phyloP scores from a whole-genome alignment of 1,140 invertebrate species.

The Drosophila mojavensis region DNA sequence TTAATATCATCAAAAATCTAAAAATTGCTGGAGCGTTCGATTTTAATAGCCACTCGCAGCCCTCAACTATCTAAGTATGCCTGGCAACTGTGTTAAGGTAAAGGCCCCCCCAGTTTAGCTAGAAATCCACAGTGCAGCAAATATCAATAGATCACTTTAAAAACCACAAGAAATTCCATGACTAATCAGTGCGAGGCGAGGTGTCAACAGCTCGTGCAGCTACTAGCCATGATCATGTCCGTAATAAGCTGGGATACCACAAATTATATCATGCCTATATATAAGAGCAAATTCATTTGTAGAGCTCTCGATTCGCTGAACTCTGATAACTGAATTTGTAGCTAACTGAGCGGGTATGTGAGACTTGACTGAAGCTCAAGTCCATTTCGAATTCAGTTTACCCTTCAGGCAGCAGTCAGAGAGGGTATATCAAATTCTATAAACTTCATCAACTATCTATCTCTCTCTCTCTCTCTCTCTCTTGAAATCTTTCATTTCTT shows the following conservation, averaged over 20 bases:
- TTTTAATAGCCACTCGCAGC: constrained; percentile 48
- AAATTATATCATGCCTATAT: constrained; percentile 53
- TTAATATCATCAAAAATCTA: constrained; percentile 57
- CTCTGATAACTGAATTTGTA: background rate
- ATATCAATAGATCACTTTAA: constrained; percentile 19
- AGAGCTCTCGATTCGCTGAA: constrained; percentile 39
- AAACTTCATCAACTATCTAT: background rate
- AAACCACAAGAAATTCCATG: constrained; percentile 45
- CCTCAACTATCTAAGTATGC: constrained; percentile 11
- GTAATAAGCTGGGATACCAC: constrained; percentile 34
- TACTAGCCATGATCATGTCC: constrained; percentile 4
- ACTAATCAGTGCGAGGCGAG: constrained; percentile 29
- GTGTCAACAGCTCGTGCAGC: constrained; percentile 35
- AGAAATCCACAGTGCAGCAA: background rate
- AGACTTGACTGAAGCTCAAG: too few relatives aligned
- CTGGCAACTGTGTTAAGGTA: constrained; percentile 45
- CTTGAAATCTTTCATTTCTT: background rate
- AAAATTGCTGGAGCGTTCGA: constrained; percentile 66
- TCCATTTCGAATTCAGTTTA: too few relatives aligned
- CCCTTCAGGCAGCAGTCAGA: too few relatives aligned
- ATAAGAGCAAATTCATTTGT: constrained; percentile 40
- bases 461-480: background rate
- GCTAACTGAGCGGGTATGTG: background rate
- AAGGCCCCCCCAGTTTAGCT: constrained; percentile 30
- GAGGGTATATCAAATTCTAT: background rate